Evolutionary conservation across 2,888 invertebrate genomes (phyloP).

Genomic region (Pammene fasciana): DNA sequence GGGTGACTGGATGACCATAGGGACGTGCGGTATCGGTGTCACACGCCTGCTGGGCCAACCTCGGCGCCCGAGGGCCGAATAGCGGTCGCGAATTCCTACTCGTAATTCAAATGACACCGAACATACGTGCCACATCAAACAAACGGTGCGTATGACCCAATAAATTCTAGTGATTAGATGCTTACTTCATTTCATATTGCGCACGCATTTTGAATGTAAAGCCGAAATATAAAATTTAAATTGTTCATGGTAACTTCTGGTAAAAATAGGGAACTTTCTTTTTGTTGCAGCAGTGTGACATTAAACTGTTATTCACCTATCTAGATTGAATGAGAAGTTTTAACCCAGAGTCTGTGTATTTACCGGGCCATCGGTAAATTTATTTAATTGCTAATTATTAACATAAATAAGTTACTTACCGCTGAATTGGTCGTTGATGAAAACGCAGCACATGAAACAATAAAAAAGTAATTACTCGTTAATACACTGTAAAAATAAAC

Average conservation of each 20-base stretch:
- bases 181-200: conserved; percentile 49
- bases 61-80: conserved; percentile 70
- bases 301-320: neutral
- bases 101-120: conserved; percentile 75
- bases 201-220: conserved; percentile 53
- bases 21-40: conserved; percentile 74
- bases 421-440: conserved; percentile 57
- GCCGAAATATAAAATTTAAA: conserved; percentile 22
- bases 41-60: conserved; percentile 64
- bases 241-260: neutral
- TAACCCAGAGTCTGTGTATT: neutral
- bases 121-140: conserved; percentile 72
- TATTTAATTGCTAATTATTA: no score
- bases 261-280: neutral
- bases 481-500: neutral
- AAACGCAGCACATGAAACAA: conserved; percentile 76
- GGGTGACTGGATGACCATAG: conserved; percentile 65
- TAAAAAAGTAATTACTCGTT: conserved; percentile 48
- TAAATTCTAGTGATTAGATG: conserved; percentile 62
- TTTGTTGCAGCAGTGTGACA: neutral
- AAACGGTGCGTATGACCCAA: conserved; percentile 77
- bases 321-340: neutral
- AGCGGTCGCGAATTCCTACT: conserved; percentile 82
- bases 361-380: no score
- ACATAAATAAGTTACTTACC: conserved; percentile 67